Evolutionary conservation across 2,113 vertebrate species (phyloP).

Genomic region (Psilopogon haemacephalus): DNA sequence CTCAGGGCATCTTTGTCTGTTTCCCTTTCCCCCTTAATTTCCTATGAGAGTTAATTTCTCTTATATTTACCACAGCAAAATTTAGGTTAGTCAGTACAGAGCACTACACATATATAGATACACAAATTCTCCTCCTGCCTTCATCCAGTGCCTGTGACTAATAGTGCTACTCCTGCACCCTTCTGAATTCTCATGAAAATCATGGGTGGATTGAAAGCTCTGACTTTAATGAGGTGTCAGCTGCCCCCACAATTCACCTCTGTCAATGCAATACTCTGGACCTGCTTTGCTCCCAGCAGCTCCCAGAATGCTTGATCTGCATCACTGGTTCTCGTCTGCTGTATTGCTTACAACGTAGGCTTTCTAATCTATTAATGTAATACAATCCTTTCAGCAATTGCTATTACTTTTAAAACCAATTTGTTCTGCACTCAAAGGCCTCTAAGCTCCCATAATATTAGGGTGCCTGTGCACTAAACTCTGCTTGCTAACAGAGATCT

Average conservation of each 20-base stretch:
- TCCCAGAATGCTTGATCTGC: not conserved
- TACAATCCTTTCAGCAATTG: not conserved
- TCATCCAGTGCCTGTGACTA: not conserved
- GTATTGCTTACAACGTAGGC: not conserved
- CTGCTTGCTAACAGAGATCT: not conserved
- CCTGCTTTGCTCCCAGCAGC: not conserved
- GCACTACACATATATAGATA: not conserved
- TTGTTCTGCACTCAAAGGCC: not conserved
- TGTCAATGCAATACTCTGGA: not conserved
- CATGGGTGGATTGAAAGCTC: not conserved
- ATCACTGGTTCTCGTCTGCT: not conserved
- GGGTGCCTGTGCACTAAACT: not conserved
- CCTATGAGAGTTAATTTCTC: not conserved
- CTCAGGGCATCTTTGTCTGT: not conserved
- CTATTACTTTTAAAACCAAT: conserved; percentile 26
- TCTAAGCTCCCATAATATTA: conserved; percentile 8
- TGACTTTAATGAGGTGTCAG: not conserved
- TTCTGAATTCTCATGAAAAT: not conserved
- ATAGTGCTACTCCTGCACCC: not conserved
- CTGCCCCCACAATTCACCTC: not conserved
- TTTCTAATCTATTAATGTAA: not conserved
- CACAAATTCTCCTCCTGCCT: not conserved
- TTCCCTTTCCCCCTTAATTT: not conserved
- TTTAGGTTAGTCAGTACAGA: not conserved
- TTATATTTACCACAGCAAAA: not conserved